phyloP scores from a whole-genome alignment of 2,888 invertebrate genomes.

The Endomychus coccineus region DNA sequence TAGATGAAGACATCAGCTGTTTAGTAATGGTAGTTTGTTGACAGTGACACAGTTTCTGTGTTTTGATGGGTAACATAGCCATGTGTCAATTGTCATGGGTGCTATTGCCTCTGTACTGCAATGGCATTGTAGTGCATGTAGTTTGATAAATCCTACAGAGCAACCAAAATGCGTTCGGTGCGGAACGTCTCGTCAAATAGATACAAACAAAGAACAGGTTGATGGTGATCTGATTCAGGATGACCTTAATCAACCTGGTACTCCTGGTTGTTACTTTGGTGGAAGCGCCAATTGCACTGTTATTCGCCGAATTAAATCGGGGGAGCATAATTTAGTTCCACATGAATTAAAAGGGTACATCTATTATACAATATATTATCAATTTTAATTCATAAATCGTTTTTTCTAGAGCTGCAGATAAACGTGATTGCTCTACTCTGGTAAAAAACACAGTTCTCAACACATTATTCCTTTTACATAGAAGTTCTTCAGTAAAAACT shows the following conservation, averaged over 20 bases:
- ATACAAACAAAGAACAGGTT: conserved; percentile 34
- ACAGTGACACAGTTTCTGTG: conserved; percentile 10
- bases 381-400: no score
- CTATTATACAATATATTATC: no score
- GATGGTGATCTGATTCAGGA: conserved; percentile 22
- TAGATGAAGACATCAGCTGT: conserved; percentile 26
- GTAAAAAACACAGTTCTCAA: conserved; percentile 31
- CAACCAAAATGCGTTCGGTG: conserved; percentile 77
- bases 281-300: conserved; percentile 39
- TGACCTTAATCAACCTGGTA: conserved; percentile 12
- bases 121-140: conserved; percentile 85
- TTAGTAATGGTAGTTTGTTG: conserved; percentile 22
- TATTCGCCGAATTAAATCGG: conserved; percentile 27
- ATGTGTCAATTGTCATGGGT: conserved; percentile 65
- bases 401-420: no score
- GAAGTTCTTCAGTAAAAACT: conserved; percentile 18
- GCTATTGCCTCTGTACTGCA: conserved; percentile 90
- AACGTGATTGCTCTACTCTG: conserved; percentile 32
- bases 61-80: conserved; percentile 30
- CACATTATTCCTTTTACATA: conserved; percentile 24
- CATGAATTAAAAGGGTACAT: no score
- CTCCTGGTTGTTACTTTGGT: no score
- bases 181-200: conserved; percentile 56
- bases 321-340: no score
- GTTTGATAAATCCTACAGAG: conserved; percentile 83